Percentiles rank a stretch among this genome's conserved stretches.
Evolutionary conservation across 1,140 invertebrate genomes (phyloP).

Genomic region (Leptinotarsa lineolata): DNA sequence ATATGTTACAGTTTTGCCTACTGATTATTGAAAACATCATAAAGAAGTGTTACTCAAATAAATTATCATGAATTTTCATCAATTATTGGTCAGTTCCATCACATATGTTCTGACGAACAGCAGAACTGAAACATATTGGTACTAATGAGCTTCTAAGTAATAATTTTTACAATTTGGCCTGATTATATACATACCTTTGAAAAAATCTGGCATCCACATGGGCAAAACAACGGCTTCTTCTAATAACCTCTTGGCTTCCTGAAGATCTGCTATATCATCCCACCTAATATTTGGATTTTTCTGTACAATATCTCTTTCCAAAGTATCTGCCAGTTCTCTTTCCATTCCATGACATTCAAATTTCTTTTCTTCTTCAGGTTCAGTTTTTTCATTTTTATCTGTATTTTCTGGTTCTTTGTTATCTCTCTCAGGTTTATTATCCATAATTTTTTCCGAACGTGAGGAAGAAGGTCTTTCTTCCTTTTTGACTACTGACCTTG

Average conservation of each 20-base stretch:
- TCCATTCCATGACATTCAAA: slow-evolving; percentile 92
- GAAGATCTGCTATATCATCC: slow-evolving; percentile 96
- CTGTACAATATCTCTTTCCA: slow-evolving; percentile 96
- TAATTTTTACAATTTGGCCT: not conserved
- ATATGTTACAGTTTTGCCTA: too few species aligned
- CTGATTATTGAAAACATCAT: too few species aligned
- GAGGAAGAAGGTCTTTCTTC: slow-evolving; percentile 54
- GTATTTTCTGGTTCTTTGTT: slow-evolving; percentile 57
- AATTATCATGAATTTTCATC: too few species aligned
- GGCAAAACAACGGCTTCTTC: slow-evolving; percentile 98
- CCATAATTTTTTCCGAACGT: slow-evolving; percentile 44
- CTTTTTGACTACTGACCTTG: slow-evolving; percentile 44
- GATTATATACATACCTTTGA: slow-evolving; percentile 70
- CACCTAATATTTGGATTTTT: slow-evolving; percentile 96
- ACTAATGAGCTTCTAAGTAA: too few species aligned
- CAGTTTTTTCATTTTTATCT: slow-evolving; percentile 71
- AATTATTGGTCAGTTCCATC: too few species aligned
- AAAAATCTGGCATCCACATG: slow-evolving; percentile 98
- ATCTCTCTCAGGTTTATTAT: slow-evolving; percentile 45
- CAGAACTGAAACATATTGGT: too few species aligned
- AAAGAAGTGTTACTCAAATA: too few species aligned
- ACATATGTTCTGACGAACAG: too few species aligned
- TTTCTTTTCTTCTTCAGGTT: slow-evolving; percentile 79
- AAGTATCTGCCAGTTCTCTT: slow-evolving; percentile 90
- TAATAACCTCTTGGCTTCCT: slow-evolving; percentile 91